phyloP scores from a whole-genome alignment of 2,888 invertebrate genomes.

The Drosophila neonasuta region DNA sequence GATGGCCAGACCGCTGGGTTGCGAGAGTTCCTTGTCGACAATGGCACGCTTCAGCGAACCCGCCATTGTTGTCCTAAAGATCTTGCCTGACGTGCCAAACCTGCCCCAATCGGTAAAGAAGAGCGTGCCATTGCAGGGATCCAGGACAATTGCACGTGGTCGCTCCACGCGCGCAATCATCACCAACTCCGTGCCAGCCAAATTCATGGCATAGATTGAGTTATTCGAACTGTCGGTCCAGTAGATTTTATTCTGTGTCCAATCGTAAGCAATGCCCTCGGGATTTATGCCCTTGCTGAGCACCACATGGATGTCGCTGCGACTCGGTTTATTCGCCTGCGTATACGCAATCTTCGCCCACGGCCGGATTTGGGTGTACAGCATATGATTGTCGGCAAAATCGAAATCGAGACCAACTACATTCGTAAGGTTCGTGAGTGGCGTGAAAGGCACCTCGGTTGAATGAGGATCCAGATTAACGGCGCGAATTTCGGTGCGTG shows the following conservation, averaged over 20 bases:
- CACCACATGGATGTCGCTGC: slow-evolving; percentile 86
- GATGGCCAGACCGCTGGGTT: slow-evolving; percentile 97
- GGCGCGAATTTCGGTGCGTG: slow-evolving; percentile 95
- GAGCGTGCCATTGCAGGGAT: slow-evolving; percentile 97
- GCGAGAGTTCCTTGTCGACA: slow-evolving; percentile 94
- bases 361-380: slow-evolving; percentile 96
- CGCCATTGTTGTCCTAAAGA: slow-evolving; percentile 97
- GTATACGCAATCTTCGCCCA: slow-evolving; percentile 94
- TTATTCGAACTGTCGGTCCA: slow-evolving; percentile 98
- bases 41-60: slow-evolving; percentile 95
- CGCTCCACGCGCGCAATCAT: slow-evolving; percentile 97
- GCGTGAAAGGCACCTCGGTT: slow-evolving; percentile 91
- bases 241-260: slow-evolving; percentile 98
- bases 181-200: slow-evolving; percentile 92
- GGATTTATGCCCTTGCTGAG: slow-evolving; percentile 93
- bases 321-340: slow-evolving; percentile 87
- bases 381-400: slow-evolving; percentile 91
- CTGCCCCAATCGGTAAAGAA: slow-evolving; percentile 98
- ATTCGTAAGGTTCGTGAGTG: slow-evolving; percentile 92
- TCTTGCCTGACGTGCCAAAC: slow-evolving; percentile 95
- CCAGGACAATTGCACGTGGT: slow-evolving; percentile 96
- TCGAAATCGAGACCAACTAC: slow-evolving; percentile 98
- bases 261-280: slow-evolving; percentile 97
- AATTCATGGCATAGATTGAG: slow-evolving; percentile 96
- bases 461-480: slow-evolving; percentile 93